Evolutionary conservation across 1,140 invertebrate genomes (phyloP).

Genomic region (Berghia stephanieae): DNA sequence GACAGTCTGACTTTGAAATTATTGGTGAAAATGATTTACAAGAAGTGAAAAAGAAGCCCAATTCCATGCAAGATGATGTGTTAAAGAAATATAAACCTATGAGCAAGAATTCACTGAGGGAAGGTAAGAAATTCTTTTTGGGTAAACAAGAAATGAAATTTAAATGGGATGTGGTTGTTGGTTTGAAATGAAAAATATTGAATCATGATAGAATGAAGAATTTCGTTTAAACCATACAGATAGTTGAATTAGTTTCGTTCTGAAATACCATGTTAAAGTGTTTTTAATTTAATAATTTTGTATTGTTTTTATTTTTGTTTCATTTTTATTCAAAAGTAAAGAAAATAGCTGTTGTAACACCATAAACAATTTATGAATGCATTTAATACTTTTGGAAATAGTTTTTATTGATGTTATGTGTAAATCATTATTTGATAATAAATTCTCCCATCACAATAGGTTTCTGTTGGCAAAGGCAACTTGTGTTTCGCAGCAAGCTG

Average conservation of each 20-base stretch:
- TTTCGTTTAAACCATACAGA: too few species aligned
- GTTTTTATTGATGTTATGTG: not conserved
- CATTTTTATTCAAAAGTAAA: not conserved
- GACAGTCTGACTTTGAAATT: slow-evolving; percentile 81
- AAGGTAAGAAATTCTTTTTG: slow-evolving; percentile 46
- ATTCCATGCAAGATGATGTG: slow-evolving; percentile 42
- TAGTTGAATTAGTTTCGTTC: too few species aligned
- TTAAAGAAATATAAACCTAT: slow-evolving; percentile 50
- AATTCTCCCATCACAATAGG: slow-evolving; percentile 63
- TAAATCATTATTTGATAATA: not conserved
- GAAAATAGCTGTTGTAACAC: too few species aligned
- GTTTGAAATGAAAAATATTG: too few species aligned
- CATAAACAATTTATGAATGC: too few species aligned
- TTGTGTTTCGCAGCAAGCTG: slow-evolving; percentile 94
- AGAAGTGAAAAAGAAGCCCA: slow-evolving; percentile 45
- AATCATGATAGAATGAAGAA: too few species aligned
- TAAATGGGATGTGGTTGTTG: too few species aligned
- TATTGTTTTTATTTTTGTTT: not conserved
- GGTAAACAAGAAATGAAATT: not conserved
- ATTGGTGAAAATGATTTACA: slow-evolving; percentile 64
- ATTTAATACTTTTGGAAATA: not conserved
- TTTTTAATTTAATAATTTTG: not conserved
- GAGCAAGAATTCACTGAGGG: slow-evolving; percentile 54
- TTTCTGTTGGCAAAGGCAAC: slow-evolving; percentile 89
- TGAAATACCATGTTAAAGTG: too few species aligned